These are phyloP conservation scores for Diarsia brunnea DNA, from an alignment of 2,888 invertebrate genomes.

Conservation along the genomic window DNA sequence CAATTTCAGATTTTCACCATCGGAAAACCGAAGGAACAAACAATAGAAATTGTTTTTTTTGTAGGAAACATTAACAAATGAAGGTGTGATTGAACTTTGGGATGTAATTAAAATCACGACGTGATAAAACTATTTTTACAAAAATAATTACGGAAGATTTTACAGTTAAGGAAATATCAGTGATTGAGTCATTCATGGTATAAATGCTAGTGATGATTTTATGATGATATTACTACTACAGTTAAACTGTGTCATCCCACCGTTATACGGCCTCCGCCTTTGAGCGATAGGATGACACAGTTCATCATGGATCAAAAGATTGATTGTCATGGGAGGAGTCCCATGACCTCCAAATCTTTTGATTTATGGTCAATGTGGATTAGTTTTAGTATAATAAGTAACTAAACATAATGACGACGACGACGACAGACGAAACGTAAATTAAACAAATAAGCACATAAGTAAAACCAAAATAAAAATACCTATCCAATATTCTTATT, in stretches of 20 bases:
- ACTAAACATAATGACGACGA: no score
- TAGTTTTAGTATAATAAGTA: no score
- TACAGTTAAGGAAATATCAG: background rate
- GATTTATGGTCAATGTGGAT: no score
- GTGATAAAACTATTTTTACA: background rate
- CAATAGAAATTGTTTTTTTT: background rate
- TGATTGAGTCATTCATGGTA: background rate
- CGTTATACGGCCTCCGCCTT: no score
- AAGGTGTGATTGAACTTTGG: no score
- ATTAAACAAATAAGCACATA: background rate
- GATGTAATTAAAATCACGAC: background rate
- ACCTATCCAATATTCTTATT: background rate
- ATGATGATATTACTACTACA: no score
- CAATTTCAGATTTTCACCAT: constrained; percentile 27
- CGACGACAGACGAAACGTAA: background rate
- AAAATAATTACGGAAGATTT: background rate
- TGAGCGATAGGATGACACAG: no score
- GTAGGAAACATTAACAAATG: background rate
- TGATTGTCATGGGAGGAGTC: no score
- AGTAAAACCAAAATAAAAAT: background rate
- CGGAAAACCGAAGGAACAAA: constrained; percentile 16
- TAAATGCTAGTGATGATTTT: background rate
- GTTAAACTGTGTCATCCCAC: no score
- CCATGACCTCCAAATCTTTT: no score
- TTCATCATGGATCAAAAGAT: no score